Evolutionary conservation across 2,888 invertebrate genomes (phyloP), one percentile per base, ranked within the genome.

Genomic region (Cheilosia scutellata): DNA sequence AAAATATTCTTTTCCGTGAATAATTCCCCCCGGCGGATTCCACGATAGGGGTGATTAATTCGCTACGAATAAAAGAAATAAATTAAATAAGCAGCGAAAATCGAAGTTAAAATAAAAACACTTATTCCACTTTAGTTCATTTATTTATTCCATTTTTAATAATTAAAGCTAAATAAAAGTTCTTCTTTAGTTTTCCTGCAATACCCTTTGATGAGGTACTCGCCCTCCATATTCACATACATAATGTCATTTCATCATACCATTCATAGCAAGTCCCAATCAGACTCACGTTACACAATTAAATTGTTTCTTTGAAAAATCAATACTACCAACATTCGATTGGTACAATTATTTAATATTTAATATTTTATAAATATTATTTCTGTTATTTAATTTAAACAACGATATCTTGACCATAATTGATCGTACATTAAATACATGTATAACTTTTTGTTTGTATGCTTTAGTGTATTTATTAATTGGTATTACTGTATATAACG

Each of bases 301-400:
- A 47, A 40, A 66, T 76, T 66, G 63, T 74, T 63, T 72, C 51
- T 42, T 72, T 51, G 3, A 27, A 47, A 75, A 65, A 65, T 57
- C 16, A 47, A 7, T 11, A 27, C 25, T 27, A 33, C 47, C 63
- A 75, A 57, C 55, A 47, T n/a, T 53, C 33, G 7, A 55, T 66
- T 57, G 58, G 57, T 58, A 37, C 37, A 37, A 37, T 75, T 31
- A 49, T 47, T 66, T 58, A 57, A 40, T 65, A 75, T 66, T 58
- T 65, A 75, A 75, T 75, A 75, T 75, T 75, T 65, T 66, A 66
- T 49, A 66, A 58, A 57, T 74, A 49, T 75, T 58, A 47, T n/a
- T 55, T 65, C 29, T 65, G 63, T 65, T 74, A 74, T 75, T 75
- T 75, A 75, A 66, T 75, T 75, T 66, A 66, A 75, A 75, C 75